Conservation (phyloP, 2,888 invertebrate species). For the Liodrosophila aerea region DNA sequence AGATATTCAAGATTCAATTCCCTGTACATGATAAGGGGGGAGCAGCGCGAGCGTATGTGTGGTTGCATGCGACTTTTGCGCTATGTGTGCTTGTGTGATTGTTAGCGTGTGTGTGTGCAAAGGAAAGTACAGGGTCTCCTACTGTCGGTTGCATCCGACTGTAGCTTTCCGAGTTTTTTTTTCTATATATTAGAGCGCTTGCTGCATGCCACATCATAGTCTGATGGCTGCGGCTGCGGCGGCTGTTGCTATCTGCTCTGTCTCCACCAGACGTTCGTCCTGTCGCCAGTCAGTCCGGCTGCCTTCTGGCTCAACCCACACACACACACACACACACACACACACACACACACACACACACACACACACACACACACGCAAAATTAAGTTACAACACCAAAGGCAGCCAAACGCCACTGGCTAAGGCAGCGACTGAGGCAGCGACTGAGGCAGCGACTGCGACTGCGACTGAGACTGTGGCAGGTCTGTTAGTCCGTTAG, state of each 20-base stretch:
- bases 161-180: too few relatives aligned
- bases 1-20: too few relatives aligned
- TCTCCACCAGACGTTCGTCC: constrained; percentile 3
- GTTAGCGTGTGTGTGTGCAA: too few relatives aligned
- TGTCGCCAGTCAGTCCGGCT: constrained; percentile 39
- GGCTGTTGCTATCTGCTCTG: background rate
- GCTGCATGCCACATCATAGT: constrained; percentile 33
- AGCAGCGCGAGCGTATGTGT: too few relatives aligned
- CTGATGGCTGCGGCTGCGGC: constrained; percentile 12
- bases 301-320: constrained; percentile 32
- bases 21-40: too few relatives aligned
- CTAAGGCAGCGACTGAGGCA: constrained; percentile 6
- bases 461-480: background rate
- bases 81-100: too few relatives aligned
- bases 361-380: constrained; percentile 40
- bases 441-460: background rate
- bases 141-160: too few relatives aligned
- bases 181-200: background rate
- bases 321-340: constrained; percentile 44
- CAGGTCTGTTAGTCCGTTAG: too few relatives aligned
- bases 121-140: too few relatives aligned
- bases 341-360: too few relatives aligned
- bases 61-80: too few relatives aligned
- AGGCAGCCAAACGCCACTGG: constrained; percentile 2
- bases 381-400: constrained; percentile 39